Conservation (phyloP, 2,797 vertebrate species). For the Odontamblyopus lacepedii region DNA sequence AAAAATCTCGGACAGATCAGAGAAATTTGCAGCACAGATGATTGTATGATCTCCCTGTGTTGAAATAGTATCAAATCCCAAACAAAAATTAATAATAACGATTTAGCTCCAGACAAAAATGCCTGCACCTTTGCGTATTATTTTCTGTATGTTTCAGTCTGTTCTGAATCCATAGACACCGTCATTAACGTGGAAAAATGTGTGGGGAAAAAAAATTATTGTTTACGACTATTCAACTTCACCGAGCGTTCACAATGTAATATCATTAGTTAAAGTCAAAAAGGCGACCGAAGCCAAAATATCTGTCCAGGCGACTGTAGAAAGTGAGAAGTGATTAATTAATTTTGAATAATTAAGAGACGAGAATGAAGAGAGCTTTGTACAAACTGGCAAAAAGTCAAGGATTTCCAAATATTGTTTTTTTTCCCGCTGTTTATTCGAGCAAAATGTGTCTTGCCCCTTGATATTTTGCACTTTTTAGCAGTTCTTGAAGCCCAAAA, state of each 20-base stretch:
- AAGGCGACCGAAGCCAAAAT: background rate
- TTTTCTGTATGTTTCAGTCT: background rate
- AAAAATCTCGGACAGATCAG: too few relatives aligned
- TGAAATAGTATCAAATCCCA: too few relatives aligned
- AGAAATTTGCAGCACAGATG: too few relatives aligned
- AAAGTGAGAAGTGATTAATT: constrained; percentile 2
- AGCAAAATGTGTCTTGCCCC: too few relatives aligned
- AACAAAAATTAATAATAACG: too few relatives aligned
- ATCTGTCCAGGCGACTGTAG: background rate
- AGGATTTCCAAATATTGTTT: background rate
- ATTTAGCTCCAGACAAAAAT: too few relatives aligned
- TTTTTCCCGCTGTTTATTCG: too few relatives aligned
- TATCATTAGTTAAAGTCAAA: background rate
- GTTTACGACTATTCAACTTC: background rate
- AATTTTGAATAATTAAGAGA: background rate
- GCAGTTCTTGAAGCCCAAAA: too few relatives aligned
- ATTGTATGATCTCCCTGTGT: too few relatives aligned
- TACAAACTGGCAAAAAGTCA: background rate
- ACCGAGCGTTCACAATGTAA: background rate
- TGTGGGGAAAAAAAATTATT: too few relatives aligned
- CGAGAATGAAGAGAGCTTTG: background rate
- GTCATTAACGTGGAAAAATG: background rate
- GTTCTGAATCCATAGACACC: background rate
- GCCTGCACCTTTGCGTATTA: too few relatives aligned
- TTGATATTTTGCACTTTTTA: too few relatives aligned